Evolutionary conservation across 2,797 vertebrate genomes (phyloP), one percentile per base, ranked within the genome.

Genomic region (Rhabdophis nuchalis): DNA sequence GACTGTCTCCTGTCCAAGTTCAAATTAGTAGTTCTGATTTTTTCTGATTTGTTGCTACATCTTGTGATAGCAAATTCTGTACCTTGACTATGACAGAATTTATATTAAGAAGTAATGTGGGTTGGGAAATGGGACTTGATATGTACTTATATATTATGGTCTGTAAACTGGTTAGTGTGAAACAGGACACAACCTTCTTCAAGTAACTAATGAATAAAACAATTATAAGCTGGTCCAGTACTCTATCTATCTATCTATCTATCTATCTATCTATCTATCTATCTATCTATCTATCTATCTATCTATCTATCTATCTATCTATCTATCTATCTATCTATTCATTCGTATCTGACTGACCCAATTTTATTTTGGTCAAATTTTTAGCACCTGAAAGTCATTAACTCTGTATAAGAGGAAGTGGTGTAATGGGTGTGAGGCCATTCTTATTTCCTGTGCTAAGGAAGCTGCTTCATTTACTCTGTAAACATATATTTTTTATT

Each of bases 381-480:
- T 9, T 85, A 41, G 52, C 23, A 86, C 27, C 88, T 89, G 50
- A 56, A 57, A 68, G 10, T 57, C 25, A 77, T 87, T 87, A 68
- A 8, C 11, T 32, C 56, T 58, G 32, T 50, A 90, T 7, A 12
- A 7, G 32, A 54, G n/a, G 11, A 56, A 85, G 50, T 53, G 64
- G 5, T 46, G 32, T 52, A 68, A 54, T 14, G 52, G 13, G 58
- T 89, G 58, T 54, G 25, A 85, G 32, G 25, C 20, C 11, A 64
- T 57, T 92, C 72, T 64, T 27, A 46, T 92, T 85, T 89, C 72
- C 56, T 89, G 46, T 92, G 14, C 23, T 89, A 85, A 88, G 77
- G 5, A 13, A n/a, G 53, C 27, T 89, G 20, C 61, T 87, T 91
- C 52, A 61, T 91, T 57, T 57, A 41, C 64, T 1, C 5, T 68